Evolutionary conservation across 2,113 vertebrate genomes (phyloP).

Genomic region (Meleagris gallopavo): DNA sequence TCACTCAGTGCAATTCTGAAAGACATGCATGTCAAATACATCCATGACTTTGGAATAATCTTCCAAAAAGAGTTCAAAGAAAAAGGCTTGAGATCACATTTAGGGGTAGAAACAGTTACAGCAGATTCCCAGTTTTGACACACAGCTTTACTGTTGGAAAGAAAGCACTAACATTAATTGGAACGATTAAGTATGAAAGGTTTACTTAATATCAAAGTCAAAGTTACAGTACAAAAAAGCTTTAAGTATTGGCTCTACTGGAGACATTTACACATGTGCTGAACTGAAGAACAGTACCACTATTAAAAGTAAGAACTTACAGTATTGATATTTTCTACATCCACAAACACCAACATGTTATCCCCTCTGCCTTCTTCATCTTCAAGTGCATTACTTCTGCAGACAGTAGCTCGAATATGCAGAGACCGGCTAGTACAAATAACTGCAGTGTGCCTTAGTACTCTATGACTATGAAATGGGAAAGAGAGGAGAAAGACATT

Average conservation of each 20-base stretch:
- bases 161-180: neutral
- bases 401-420: constrained; percentile 87
- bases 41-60: neutral
- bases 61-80: neutral
- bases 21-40: neutral
- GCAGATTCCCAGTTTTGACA: neutral
- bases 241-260: neutral
- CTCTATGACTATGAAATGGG: constrained; percentile 84
- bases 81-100: neutral
- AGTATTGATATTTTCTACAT: constrained; percentile 95
- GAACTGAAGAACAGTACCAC: neutral
- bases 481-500: neutral
- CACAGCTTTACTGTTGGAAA: neutral
- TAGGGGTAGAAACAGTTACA: neutral
- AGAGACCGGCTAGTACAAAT: constrained; percentile 96
- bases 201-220: neutral
- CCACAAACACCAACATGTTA: constrained; percentile 92
- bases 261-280: neutral
- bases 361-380: constrained; percentile 80
- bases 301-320: constrained; percentile 77
- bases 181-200: neutral
- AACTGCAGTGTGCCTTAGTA: constrained; percentile 93
- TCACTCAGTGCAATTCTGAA: neutral
- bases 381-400: constrained; percentile 89
- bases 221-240: neutral